Conservation (phyloP, 1,140 invertebrate species). For the Euura lappo region DNA sequence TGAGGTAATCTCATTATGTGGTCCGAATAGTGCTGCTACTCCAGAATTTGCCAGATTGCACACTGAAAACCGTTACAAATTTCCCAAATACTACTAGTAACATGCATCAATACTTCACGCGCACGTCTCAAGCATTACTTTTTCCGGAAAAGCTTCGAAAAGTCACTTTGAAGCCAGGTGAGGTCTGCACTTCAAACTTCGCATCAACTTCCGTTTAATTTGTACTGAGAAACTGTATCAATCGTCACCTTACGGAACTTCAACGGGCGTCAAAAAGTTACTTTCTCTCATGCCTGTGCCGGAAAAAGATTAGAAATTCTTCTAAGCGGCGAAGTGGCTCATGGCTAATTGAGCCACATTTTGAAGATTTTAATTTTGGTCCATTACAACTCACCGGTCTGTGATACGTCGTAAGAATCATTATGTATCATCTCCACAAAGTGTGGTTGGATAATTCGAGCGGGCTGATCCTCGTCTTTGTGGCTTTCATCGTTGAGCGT, state of each 20-base stretch:
- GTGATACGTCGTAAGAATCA: constrained; percentile 24
- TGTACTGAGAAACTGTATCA: too few species aligned
- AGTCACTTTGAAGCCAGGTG: too few species aligned
- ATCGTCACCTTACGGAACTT: too few species aligned
- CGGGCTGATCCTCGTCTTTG: constrained; percentile 19
- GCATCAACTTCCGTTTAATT: too few species aligned
- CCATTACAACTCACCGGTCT: constrained; percentile 14
- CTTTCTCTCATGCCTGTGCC: too few species aligned
- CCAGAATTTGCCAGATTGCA: constrained; percentile 67
- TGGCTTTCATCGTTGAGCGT: constrained; percentile 22
- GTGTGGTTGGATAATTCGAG: constrained; percentile 21
- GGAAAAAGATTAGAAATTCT: too few species aligned
- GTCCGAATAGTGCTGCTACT: constrained; percentile 83
- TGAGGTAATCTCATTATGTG: constrained; percentile 69
- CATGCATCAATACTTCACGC: too few species aligned
- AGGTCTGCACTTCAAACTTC: too few species aligned
- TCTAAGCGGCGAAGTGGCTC: too few species aligned
- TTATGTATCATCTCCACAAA: constrained; percentile 2
- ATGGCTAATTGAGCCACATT: background rate
- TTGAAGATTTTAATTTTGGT: background rate
- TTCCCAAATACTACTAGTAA: background rate
- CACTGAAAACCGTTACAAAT: constrained; percentile 52
- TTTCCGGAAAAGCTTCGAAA: too few species aligned
- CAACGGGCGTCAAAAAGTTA: too few species aligned
- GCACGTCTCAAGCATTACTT: too few species aligned